Evolutionary conservation across 2,797 vertebrate species (phyloP).

Genomic region (Chelon labrosus): DNA sequence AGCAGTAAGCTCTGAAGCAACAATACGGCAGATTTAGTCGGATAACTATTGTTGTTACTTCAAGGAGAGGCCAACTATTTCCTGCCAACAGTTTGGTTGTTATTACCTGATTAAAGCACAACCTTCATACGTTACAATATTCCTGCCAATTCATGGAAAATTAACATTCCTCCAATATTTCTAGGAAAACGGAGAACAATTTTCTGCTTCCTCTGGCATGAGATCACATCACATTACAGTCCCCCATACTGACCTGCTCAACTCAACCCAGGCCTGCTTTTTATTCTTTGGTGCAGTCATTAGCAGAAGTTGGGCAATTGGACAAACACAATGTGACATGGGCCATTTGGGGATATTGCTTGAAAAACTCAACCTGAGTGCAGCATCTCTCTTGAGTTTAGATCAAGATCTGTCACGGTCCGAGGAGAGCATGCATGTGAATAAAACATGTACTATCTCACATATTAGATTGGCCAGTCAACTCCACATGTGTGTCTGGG

Average conservation of each 20-base stretch:
- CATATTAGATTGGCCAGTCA: constrained; percentile 12
- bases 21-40: background rate
- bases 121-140: too few relatives aligned
- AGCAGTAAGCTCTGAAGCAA: background rate
- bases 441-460: constrained; percentile 13
- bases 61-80: background rate
- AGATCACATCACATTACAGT: background rate
- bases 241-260: background rate
- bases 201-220: background rate
- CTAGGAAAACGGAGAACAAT: background rate
- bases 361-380: background rate
- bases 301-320: constrained; percentile 2
- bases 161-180: background rate
- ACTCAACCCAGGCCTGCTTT: background rate
- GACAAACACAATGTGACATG: background rate
- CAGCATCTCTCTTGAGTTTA: constrained; percentile 4
- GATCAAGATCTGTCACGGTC: background rate
- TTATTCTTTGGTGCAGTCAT: constrained; percentile 1
- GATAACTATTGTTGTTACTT: background rate
- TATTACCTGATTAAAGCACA: background rate
- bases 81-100: background rate
- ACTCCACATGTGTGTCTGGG: constrained; percentile 5
- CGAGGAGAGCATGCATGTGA: background rate
- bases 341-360: background rate
- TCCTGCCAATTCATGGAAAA: background rate